Conservation (phyloP, 2,888 invertebrate genomes). For the Agrochola litura region DNA sequence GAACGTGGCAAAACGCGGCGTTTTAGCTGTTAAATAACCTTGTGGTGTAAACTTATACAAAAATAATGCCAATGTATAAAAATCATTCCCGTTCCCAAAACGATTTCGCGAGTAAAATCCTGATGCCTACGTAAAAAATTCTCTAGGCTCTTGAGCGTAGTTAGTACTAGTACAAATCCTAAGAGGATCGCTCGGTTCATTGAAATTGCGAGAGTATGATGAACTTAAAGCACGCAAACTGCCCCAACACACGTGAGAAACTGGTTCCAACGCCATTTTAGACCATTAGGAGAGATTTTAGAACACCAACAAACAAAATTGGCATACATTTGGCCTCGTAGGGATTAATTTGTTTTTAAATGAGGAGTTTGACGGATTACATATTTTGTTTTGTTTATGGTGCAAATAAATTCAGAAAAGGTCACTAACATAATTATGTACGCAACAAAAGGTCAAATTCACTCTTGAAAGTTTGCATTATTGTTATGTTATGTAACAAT, state of each 20-base stretch:
- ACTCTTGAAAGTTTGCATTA: background rate
- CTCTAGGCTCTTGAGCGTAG: background rate
- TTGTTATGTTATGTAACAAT: no score
- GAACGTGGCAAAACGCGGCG: no score
- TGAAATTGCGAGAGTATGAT: conserved; percentile 82
- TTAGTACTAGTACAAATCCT: conserved; percentile 23
- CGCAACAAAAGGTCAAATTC: background rate
- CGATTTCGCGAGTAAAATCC: background rate
- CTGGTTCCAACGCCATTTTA: conserved; percentile 77
- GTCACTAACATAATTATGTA: background rate
- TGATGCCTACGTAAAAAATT: background rate
- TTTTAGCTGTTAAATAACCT: background rate
- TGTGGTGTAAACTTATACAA: background rate
- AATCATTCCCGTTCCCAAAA: background rate
- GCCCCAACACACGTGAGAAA: conserved; percentile 75
- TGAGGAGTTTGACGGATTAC: background rate
- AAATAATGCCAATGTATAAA: background rate
- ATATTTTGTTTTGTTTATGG: background rate
- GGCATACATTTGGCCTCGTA: conserved; percentile 40
- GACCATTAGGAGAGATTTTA: conserved; percentile 64
- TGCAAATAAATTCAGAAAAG: background rate
- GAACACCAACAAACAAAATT: conserved; percentile 47
- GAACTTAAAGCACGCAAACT: conserved; percentile 80
- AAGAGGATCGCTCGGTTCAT: conserved; percentile 73
- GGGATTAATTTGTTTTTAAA: background rate